Percentiles rank a stretch among this genome's conserved stretches.
Conservation (phyloP, 2,888 invertebrate genomes). For the Scrobipalpa costella region DNA sequence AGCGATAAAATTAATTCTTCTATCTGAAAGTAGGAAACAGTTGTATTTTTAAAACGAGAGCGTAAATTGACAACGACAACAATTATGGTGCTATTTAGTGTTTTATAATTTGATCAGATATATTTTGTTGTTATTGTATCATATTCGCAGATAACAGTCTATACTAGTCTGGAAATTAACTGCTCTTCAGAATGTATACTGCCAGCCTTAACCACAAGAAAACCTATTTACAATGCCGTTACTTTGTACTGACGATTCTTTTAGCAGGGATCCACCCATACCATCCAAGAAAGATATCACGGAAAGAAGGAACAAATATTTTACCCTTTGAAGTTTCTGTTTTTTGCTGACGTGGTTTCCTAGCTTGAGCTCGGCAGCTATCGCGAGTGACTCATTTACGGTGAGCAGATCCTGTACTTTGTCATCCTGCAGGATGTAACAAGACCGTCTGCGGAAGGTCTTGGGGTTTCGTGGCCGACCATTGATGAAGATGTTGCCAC, state of each 20-base stretch:
- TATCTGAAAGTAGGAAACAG: conserved; percentile 79
- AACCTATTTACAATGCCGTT: no score
- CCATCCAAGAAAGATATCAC: no score
- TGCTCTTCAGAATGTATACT: no score
- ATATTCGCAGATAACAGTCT: no score
- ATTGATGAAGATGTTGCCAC: conserved; percentile 88
- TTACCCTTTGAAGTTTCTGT: conserved; percentile 85
- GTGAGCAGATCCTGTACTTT: conserved; percentile 90
- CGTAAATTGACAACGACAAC: no score
- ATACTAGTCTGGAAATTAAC: no score
- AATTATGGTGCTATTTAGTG: no score
- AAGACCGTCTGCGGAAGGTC: conserved; percentile 86
- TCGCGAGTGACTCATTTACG: conserved; percentile 91
- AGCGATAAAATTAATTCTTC: conserved; percentile 89
- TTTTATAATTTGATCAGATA: no score
- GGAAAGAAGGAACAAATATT: neutral
- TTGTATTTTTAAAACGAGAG: neutral
- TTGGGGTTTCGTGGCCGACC: conserved; percentile 84
- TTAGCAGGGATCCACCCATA: no score
- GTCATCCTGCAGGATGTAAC: conserved; percentile 95
- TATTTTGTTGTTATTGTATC: no score
- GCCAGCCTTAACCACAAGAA: no score
- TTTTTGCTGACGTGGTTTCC: conserved; percentile 81
- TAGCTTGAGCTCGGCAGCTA: conserved; percentile 94
- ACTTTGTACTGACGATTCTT: no score